These are phyloP conservation scores for Channa striata DNA, from an alignment of 2,797 vertebrate species.

Conservation along the genomic window DNA sequence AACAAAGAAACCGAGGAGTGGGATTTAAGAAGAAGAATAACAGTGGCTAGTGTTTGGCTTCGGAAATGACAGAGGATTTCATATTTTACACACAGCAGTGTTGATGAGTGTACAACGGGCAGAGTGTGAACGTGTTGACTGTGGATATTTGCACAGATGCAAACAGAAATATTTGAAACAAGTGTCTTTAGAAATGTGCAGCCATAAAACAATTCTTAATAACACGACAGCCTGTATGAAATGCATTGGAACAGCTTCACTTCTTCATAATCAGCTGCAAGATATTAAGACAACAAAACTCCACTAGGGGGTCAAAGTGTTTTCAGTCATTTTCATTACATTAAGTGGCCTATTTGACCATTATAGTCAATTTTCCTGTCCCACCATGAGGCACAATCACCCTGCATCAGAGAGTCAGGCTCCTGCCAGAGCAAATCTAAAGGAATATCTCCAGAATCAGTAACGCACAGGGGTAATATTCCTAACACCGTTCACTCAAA, in stretches of 20 bases:
- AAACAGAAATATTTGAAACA: slow-evolving; percentile 21
- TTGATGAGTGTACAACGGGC: slow-evolving; percentile 14
- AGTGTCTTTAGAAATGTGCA: slow-evolving; percentile 20
- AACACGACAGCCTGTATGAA: slow-evolving; percentile 12
- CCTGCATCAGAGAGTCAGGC: slow-evolving; percentile 39
- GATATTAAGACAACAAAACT: slow-evolving; percentile 27
- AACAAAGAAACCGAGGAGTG: slow-evolving; percentile 61
- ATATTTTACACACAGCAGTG: slow-evolving; percentile 31
- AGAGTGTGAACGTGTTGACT: slow-evolving; percentile 21
- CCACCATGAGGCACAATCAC: slow-evolving; percentile 50
- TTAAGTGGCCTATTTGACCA: slow-evolving; percentile 78
- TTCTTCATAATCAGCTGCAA: slow-evolving; percentile 46
- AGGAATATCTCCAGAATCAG: slow-evolving; percentile 58
- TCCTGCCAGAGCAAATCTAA: slow-evolving; percentile 70
- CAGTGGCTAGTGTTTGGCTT: slow-evolving; percentile 59
- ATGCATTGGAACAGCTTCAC: not conserved
- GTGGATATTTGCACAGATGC: slow-evolving; percentile 19
- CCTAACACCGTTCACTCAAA: slow-evolving; percentile 61
- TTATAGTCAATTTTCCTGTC: slow-evolving; percentile 66
- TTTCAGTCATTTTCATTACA: slow-evolving; percentile 74
- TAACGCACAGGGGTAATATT: slow-evolving; percentile 44
- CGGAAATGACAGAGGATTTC: slow-evolving; percentile 58
- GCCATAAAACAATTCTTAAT: slow-evolving; percentile 6
- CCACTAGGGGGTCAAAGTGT: slow-evolving; percentile 47
- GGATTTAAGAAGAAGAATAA: slow-evolving; percentile 59